Base-by-base conservation (phyloP, 2,888 invertebrate genomes). In the Mythimna ferrago region DNA sequence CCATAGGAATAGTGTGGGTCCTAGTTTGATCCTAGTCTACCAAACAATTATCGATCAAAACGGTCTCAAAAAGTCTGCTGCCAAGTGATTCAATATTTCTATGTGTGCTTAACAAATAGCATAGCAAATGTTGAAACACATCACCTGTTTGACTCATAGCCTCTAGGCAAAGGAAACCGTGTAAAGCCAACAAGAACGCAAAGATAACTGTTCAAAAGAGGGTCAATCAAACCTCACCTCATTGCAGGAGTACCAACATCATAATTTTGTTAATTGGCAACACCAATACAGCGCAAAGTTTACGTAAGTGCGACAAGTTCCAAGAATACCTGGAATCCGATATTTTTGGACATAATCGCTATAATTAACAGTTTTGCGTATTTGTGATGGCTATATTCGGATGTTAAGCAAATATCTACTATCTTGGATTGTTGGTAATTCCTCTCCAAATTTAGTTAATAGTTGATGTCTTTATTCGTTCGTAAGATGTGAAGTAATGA, bases 261-360 rank as follows among this genome's bases (percentile, higher is more conserved):
- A 80, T 82, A 87, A 78, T 65, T 76, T 80, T 70, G 90, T 84
- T 89, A 89, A 89, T 89, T 89, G 86, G 76, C 83, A 89, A 89
- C 81, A 86, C 85, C 62, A 89, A 89, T 78, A 85, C 65, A 21
- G 58, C 73, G 56, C 60, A 64, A 56, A 66, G 76, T 77, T 87
- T 81, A 89, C 89, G 88, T 85, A 88, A 87, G 88, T 84, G 88
- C 62, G 86, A 89, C 71, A 82, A 78, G 68, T 76, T 83, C 75
- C 66, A 57, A 78, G 75, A 77, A 78, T 76, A 76, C 32, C 26
- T 67, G 71, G 66, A 41, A 71, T 71, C 35, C 10, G 58, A 60
- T 78, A 74, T 70, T 83, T 82, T 82, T 71, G 80, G 71, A 66
- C 70, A 82, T 66, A 73, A 67, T 72, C 84, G 67, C 58, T 84